These are phyloP conservation scores for Acleris emargana DNA, from an alignment of 2,888 invertebrate genomes.

Conservation along the genomic window DNA sequence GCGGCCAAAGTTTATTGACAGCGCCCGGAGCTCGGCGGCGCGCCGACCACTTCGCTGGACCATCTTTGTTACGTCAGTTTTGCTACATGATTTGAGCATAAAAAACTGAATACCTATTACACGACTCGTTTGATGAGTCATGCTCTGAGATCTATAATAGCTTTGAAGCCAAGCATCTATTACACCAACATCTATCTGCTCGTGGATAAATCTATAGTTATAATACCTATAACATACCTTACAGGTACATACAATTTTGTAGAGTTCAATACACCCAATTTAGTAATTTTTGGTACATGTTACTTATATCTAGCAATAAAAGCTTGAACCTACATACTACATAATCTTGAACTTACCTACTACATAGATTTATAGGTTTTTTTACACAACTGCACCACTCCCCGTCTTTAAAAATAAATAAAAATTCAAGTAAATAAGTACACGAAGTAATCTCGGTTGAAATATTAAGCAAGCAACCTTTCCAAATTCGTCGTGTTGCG, in stretches of 20 bases:
- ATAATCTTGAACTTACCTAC: too few relatives aligned
- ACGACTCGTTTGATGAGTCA: constrained; percentile 55
- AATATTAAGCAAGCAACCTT: constrained; percentile 18
- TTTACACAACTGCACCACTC: too few relatives aligned
- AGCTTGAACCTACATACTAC: not conserved
- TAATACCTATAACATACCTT: not conserved
- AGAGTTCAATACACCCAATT: constrained; percentile 24
- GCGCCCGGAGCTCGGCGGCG: constrained; percentile 64
- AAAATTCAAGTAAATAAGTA: too few relatives aligned
- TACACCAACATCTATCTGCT: not conserved
- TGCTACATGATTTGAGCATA: constrained; percentile 53
- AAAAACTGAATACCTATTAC: constrained; percentile 64
- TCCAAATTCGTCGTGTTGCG: constrained; percentile 23
- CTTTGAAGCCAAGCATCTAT: constrained; percentile 15
- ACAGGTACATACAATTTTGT: not conserved
- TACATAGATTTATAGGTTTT: too few relatives aligned
- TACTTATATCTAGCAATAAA: not conserved
- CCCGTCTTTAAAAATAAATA: too few relatives aligned
- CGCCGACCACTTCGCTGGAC: constrained; percentile 55
- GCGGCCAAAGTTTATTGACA: constrained; percentile 80
- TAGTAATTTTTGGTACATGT: not conserved
- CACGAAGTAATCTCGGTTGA: not conserved
- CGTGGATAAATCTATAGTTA: not conserved
- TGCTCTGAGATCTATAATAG: constrained; percentile 19
- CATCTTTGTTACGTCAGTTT: constrained; percentile 70